A percentile compares a stretch with the other conserved stretches of the same genome.
Evolutionary conservation across 2,113 vertebrate species (phyloP).

Genomic region (Gambusia affinis): DNA sequence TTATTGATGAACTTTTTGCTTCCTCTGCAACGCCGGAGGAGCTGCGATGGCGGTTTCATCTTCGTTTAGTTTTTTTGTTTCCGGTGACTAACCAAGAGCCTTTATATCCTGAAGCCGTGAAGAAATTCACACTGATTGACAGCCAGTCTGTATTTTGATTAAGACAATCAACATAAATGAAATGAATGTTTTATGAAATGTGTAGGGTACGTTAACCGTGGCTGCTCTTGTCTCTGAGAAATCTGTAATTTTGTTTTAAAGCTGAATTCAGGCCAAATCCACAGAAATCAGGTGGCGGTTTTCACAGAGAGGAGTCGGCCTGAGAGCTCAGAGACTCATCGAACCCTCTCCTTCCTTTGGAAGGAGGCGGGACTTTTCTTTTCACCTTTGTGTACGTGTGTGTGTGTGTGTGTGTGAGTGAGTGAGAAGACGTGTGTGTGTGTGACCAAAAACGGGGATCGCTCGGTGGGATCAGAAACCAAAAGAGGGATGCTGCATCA

Average conservation of each 20-base stretch:
- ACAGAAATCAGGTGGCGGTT: not conserved
- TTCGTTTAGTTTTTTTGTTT: constrained; percentile 6
- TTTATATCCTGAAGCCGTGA: constrained; percentile 49
- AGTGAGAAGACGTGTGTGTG: not conserved
- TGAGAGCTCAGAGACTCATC: constrained; percentile 9
- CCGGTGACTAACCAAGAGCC: constrained; percentile 29
- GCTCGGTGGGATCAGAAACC: constrained; percentile 51
- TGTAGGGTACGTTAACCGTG: constrained; percentile 42
- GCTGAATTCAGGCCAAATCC: not conserved
- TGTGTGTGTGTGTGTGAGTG: not conserved
- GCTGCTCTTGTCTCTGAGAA: constrained; percentile 13
- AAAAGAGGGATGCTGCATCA: constrained; percentile 51
- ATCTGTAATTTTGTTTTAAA: not conserved
- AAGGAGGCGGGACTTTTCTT: constrained; percentile 1
- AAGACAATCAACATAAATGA: constrained; percentile 59
- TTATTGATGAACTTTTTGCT: constrained; percentile 45
- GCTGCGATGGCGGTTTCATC: not conserved
- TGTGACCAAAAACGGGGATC: constrained; percentile 56
- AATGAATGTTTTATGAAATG: constrained; percentile 49
- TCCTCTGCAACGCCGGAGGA: not conserved
- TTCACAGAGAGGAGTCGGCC: not conserved
- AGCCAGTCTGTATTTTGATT: constrained; percentile 32
- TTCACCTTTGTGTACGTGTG: not conserved
- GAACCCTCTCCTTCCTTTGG: constrained; percentile 18
- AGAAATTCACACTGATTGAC: constrained; percentile 37